Evolutionary conservation across 2,888 invertebrate genomes (phyloP).

Genomic region (Dascillus cervinus): DNA sequence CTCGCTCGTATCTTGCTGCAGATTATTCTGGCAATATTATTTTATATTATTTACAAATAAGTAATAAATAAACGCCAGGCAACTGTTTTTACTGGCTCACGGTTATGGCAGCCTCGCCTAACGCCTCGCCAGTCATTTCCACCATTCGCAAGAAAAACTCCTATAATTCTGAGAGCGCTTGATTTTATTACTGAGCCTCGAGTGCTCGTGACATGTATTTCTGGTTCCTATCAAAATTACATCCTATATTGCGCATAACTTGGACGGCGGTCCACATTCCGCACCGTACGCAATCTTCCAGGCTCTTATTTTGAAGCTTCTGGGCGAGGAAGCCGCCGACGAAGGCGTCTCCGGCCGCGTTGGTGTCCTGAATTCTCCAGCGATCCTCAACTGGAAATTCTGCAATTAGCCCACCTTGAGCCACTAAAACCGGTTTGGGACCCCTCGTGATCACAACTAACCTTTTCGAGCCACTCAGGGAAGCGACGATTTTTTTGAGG

Average conservation of each 20-base stretch:
- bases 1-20: too few species aligned
- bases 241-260: conserved; percentile 19
- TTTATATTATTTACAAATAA: too few species aligned
- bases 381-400: conserved; percentile 14
- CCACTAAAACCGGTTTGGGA: conserved; percentile 16
- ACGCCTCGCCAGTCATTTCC: too few species aligned
- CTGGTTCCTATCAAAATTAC: conserved; percentile 13
- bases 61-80: too few species aligned
- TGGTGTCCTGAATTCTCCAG: conserved; percentile 21
- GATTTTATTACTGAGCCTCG: too few species aligned
- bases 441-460: conserved; percentile 23
- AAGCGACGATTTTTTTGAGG: too few species aligned
- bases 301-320: conserved; percentile 12
- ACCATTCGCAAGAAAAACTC: too few species aligned
- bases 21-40: too few species aligned
- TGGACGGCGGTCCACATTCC: conserved; percentile 17
- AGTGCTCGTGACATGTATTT: too few species aligned
- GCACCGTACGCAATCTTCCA: conserved; percentile 17
- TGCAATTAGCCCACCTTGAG: conserved; percentile 5
- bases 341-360: conserved; percentile 30
- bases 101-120: too few species aligned
- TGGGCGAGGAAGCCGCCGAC: conserved; percentile 24
- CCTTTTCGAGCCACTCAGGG: conserved; percentile 7
- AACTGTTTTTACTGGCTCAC: too few species aligned
- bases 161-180: too few species aligned